These are phyloP conservation scores for Parotocinclus haroldoi DNA, from an alignment of 2,797 vertebrate species.

Conservation along the genomic window DNA sequence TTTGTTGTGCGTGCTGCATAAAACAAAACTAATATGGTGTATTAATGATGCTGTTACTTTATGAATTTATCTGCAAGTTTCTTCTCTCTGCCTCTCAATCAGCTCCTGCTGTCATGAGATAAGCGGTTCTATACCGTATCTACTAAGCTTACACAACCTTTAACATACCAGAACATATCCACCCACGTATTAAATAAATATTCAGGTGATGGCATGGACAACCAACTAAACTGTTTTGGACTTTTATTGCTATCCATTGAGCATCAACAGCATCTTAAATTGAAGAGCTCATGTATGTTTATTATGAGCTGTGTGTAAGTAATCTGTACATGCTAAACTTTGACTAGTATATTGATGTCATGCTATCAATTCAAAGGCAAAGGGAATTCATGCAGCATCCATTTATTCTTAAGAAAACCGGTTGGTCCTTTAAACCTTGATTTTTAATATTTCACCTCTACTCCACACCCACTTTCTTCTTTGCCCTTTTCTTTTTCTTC, in stretches of 20 bases:
- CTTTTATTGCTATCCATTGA: constrained; percentile 11
- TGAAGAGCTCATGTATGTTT: constrained; percentile 6
- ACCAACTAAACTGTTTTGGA: constrained; percentile 11
- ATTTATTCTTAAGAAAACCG: neutral
- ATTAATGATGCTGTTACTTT: constrained; percentile 3
- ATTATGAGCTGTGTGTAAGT: neutral
- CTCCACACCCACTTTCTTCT: constrained; percentile 6
- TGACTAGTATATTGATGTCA: neutral
- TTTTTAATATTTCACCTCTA: constrained; percentile 15
- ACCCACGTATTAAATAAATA: constrained; percentile 11
- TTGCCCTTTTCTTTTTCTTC: neutral
- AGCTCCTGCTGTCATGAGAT: constrained; percentile 56
- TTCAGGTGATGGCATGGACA: neutral
- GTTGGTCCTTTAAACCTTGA: neutral
- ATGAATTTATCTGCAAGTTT: too few species aligned
- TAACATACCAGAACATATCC: constrained; percentile 1
- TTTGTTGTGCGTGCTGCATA: constrained; percentile 5
- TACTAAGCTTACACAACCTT: constrained; percentile 53
- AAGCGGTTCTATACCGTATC: constrained; percentile 53
- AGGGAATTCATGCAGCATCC: neutral
- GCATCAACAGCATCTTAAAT: constrained; percentile 5
- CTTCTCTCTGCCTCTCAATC: constrained; percentile 8
- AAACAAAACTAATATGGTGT: constrained; percentile 15
- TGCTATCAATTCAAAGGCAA: neutral
- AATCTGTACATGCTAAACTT: too few species aligned